These are phyloP conservation scores for Corvus hawaiiensis DNA, from an alignment of 2,113 vertebrate genomes.

Conservation along the genomic window DNA sequence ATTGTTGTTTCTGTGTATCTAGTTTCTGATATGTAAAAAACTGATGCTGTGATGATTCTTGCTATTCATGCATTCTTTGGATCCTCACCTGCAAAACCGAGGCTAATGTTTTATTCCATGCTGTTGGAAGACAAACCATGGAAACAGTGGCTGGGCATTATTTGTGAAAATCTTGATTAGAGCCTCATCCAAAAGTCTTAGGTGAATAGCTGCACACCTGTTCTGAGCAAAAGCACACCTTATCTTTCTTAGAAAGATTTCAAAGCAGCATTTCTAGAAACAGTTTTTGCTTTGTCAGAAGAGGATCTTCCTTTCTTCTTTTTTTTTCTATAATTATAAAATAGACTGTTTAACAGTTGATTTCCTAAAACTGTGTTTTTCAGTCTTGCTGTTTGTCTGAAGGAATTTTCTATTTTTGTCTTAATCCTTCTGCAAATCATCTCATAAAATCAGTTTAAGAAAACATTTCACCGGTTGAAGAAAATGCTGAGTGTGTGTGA, in stretches of 20 bases:
- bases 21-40: not conserved
- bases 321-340: not conserved
- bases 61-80: not conserved
- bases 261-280: not conserved
- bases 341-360: not conserved
- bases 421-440: not conserved
- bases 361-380: conserved; percentile 1
- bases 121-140: not conserved
- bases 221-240: not conserved
- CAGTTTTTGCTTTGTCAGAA: not conserved
- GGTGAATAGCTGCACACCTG: not conserved
- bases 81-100: not conserved
- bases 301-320: not conserved
- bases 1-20: not conserved
- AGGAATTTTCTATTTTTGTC: not conserved
- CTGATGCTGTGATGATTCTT: not conserved
- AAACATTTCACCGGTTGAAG: not conserved
- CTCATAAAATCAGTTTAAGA: not conserved
- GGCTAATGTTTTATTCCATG: not conserved
- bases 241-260: not conserved
- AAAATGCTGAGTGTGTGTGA: not conserved
- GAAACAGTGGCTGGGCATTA: not conserved
- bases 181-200: not conserved
- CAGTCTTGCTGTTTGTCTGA: not conserved
- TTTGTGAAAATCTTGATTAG: not conserved